phyloP scores from a whole-genome alignment of 1,140 invertebrate species.

The Megalonaias nervosa region DNA sequence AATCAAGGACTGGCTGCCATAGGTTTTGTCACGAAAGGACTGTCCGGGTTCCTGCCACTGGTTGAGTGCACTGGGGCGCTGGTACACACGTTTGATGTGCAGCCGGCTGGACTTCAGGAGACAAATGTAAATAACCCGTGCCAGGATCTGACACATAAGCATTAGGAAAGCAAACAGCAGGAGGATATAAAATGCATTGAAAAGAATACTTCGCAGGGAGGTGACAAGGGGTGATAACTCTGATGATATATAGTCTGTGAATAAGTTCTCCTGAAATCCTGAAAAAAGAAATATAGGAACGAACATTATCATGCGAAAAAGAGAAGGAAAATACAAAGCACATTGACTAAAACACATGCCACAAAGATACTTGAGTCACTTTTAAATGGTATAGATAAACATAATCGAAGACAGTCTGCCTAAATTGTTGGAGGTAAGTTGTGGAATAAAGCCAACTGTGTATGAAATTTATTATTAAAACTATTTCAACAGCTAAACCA shows the following conservation, averaged over 20 bases:
- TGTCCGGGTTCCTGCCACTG: constrained; percentile 4
- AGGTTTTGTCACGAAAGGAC: constrained; percentile 18
- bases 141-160: constrained; percentile 27
- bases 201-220: constrained; percentile 18
- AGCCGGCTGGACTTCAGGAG: constrained; percentile 23
- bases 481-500: no score
- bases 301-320: neutral
- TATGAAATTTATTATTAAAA: no score
- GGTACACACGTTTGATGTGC: constrained; percentile 20
- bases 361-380: no score
- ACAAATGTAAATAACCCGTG: constrained; percentile 27
- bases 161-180: constrained; percentile 15
- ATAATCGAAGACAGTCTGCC: neutral
- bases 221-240: constrained; percentile 32
- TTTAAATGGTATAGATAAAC: no score
- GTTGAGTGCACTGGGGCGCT: constrained; percentile 15
- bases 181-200: constrained; percentile 24
- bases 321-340: no score
- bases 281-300: constrained; percentile 5
- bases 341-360: no score
- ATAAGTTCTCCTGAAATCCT: constrained; percentile 17
- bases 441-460: neutral
- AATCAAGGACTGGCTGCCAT: constrained; percentile 26
- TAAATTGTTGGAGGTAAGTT: neutral
- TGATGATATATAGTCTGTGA: constrained; percentile 12